Base-by-base conservation (phyloP, 2,888 invertebrate species). In the Heterodera filipjevi region DNA sequence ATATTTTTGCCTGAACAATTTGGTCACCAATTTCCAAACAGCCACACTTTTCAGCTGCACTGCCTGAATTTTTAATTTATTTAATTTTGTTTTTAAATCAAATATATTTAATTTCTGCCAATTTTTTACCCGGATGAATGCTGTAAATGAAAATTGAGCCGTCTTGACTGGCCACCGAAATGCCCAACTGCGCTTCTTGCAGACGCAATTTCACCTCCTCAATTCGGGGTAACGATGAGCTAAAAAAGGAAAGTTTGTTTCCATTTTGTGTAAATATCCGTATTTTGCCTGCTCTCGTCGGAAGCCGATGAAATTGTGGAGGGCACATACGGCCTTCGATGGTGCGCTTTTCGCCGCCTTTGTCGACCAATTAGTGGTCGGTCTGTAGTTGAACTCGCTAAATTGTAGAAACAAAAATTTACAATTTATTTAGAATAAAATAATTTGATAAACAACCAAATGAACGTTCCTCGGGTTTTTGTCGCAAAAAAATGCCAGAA, bases 1-100 rank as follows among this genome's bases (percentile, higher is more conserved):
- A 0, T n/a, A 44, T 1, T 27, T 59, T 27, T 44, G 30, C 76
- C 75, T 87, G 86, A 10, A 87, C 80, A 35, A 87, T 87, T 76
- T 87, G 87, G 81, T 87, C 87, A 19, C 87, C 87, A 8, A 86
- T 83, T 53, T 85, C 86, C 33, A 87, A 81, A 14, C 82, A 73
- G n/a, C 85, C 84, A 72, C 85, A 85, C 16, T 79, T 77, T 12
- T 82, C 84, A 0, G 85, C 86, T 0, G 85, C 87, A 22, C 86
- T 84, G 12, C 77, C 81, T 81, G 27, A 10, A 10, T 59, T n/a
- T 59, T 27, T 44, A 35, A 32, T 46, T 5, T 44, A 19, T 53
- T 5, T 19, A 53, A 53, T 53, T 53, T 5, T 53, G 14, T n/a
- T n/a, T n/a, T n/a, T n/a, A n/a, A n/a, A n/a, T 59, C 22, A 72